Evolutionary conservation across 2,888 invertebrate genomes (phyloP), one percentile per base, ranked within the genome.

Genomic region (Zygogramma bicolorata): DNA sequence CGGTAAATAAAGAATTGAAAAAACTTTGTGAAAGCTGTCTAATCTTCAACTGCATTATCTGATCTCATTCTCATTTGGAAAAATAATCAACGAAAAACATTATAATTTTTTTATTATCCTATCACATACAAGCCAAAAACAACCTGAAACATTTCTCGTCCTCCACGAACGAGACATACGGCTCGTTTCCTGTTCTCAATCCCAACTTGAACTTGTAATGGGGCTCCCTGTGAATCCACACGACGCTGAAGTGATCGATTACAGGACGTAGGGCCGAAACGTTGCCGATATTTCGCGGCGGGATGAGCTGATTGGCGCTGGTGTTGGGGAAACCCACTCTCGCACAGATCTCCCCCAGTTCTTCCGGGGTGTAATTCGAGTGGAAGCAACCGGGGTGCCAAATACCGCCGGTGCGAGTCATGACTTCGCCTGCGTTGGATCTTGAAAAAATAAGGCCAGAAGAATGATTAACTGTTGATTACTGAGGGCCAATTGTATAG

Each of bases 351-450:
- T 88, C 86, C 79, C 91, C 90, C 2, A 91, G 84, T 65, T 91
- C 88, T 0, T 86, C 83, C 58, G 88, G 90, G 0, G 91, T 90
- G 68, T 89, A 88, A 60, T 88, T 88, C 13, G 77, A 65, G 0
- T 90, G 84, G 77, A 91, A 93, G 81, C 94, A 94, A 81, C 92
- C 92, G 0, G 92, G 89, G 77, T 92, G 91, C 93, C 94, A 93
- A 7, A 93, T 87, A 13, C 94, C 94, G 75, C 91, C 91, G 0
- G 90, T 89, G 58, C 91, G 90, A 4, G 90, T 87, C 62, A 92
- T 88, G 0, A 94, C 90, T 87, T 93, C 92, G 0, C 93, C 93
- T 13, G 88, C 89, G n/a, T 90, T 90, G 2, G 72, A 65, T n/a
- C 38, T n/a, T 38, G 38, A 10, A 8, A 38, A 38, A 1, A 38